Conservation (phyloP, 2,888 invertebrate species). For the Thereva nobilitata region DNA sequence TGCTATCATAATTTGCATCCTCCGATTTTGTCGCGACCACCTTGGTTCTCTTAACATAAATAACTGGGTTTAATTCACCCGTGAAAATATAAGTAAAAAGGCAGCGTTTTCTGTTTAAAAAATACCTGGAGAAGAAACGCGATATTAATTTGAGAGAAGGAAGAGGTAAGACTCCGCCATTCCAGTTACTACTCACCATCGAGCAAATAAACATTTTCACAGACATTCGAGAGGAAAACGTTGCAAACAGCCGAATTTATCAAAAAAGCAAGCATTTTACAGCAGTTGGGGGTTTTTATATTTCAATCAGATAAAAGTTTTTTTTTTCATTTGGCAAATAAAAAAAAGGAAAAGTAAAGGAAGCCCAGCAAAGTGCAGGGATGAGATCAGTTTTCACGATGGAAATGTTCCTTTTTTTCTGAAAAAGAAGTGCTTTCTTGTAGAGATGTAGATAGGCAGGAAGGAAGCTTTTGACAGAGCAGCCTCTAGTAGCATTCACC, state of each 20-base stretch:
- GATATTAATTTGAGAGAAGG: slow-evolving; percentile 20
- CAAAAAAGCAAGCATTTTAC: slow-evolving; percentile 25
- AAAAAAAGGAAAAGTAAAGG: slow-evolving; percentile 10
- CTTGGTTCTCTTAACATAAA: slow-evolving; percentile 38
- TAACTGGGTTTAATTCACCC: slow-evolving; percentile 32
- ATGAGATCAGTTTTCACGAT: neutral
- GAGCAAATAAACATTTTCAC: neutral
- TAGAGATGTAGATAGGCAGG: no score
- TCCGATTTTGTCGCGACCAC: slow-evolving; percentile 37
- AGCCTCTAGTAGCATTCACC: no score
- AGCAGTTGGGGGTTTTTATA: slow-evolving; percentile 30
- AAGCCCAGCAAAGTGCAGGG: neutral
- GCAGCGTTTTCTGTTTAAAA: slow-evolving; percentile 3
- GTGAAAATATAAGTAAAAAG: slow-evolving; percentile 19
- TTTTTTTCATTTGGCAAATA: neutral
- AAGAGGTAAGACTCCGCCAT: slow-evolving; percentile 5
- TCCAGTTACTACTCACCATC: no score
- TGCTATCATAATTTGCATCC: slow-evolving; percentile 41
- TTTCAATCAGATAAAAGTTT: slow-evolving; percentile 34
- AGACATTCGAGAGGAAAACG: neutral
- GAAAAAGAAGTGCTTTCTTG: no score
- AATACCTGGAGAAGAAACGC: slow-evolving; percentile 8
- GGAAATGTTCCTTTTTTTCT: no score
- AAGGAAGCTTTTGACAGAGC: no score
- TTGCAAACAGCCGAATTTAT: slow-evolving; percentile 31